phyloP scores from a whole-genome alignment of 2,113 vertebrate genomes.

The Psittacula cyanocephala region DNA sequence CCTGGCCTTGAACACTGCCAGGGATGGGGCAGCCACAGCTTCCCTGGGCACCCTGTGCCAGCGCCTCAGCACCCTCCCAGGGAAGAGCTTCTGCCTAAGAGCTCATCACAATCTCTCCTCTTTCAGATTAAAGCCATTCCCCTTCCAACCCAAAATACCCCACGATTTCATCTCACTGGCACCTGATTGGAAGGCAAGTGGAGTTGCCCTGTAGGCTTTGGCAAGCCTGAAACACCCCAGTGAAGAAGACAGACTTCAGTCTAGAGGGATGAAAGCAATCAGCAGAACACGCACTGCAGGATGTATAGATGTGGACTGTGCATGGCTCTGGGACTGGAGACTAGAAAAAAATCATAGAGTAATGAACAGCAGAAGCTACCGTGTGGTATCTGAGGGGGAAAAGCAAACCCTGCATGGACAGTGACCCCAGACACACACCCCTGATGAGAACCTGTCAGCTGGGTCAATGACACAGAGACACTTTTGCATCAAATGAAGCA shows the following conservation, averaged over 20 bases:
- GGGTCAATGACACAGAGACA: not conserved
- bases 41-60: not conserved
- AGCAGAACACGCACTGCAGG: rapidly evolving
- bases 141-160: not conserved
- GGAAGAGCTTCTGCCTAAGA: not conserved
- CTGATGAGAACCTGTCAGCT: not conserved
- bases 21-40: no score
- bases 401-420: not conserved
- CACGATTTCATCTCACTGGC: not conserved
- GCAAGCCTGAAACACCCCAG: not conserved
- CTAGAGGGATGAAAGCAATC: not conserved
- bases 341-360: not conserved
- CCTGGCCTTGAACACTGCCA: no score
- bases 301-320: rapidly evolving
- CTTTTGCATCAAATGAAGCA: not conserved
- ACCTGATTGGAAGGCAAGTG: not conserved
- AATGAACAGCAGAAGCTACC: not conserved
- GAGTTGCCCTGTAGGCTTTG: not conserved
- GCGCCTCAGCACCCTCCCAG: not conserved
- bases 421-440: not conserved
- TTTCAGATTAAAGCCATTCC: not conserved
- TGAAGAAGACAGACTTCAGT: not conserved
- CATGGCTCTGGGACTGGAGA: not conserved
- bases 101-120: not conserved
- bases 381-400: not conserved